These are phyloP conservation scores for Heterodera filipjevi DNA, from an alignment of 2,888 invertebrate genomes.

Conservation along the genomic window DNA sequence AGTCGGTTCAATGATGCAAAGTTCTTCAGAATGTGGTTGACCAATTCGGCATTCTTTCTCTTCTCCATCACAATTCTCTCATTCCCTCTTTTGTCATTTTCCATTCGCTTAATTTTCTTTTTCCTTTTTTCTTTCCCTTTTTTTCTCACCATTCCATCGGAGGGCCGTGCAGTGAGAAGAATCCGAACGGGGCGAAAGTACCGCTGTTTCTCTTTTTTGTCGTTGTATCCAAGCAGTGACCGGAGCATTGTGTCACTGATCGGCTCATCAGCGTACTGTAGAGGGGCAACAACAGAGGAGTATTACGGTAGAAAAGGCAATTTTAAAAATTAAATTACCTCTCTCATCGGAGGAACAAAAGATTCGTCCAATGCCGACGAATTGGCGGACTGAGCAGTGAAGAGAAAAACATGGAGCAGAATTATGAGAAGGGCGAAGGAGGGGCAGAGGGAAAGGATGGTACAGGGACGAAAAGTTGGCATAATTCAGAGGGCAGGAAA, in stretches of 20 bases:
- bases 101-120: background rate
- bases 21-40: slow-evolving; percentile 64
- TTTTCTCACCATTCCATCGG: background rate
- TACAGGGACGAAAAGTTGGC: background rate
- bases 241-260: slow-evolving; percentile 15
- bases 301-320: background rate
- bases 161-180: background rate
- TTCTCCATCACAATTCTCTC: slow-evolving; percentile 30
- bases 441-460: background rate
- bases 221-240: background rate
- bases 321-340: background rate
- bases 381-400: background rate
- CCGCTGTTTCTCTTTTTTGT: background rate
- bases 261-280: background rate
- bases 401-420: background rate
- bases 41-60: slow-evolving; percentile 55
- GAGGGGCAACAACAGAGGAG: background rate
- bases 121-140: background rate
- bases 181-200: slow-evolving; percentile 1
- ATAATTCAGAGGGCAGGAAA: background rate
- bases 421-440: background rate
- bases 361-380: background rate
- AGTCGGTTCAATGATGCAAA: slow-evolving; percentile 59
- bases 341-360: background rate
- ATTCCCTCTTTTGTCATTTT: background rate